Evolutionary conservation across 2,113 vertebrate species (phyloP).

Genomic region (Barnardius zonarius): DNA sequence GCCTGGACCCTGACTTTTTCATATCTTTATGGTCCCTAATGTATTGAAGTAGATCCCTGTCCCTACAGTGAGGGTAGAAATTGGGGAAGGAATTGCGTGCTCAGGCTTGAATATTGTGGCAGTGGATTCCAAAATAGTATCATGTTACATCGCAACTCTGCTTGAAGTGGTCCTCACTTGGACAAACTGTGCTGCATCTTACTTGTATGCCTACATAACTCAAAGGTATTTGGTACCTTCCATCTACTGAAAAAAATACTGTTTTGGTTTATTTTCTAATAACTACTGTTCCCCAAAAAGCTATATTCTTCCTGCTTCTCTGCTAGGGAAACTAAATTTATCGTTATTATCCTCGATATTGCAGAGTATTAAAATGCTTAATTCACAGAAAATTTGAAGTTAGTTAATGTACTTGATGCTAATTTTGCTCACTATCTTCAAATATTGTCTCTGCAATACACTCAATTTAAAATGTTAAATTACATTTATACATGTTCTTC

Average conservation of each 20-base stretch:
- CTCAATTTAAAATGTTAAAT: slow-evolving; percentile 17
- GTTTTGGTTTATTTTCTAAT: slow-evolving; percentile 32
- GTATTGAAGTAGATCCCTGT: neutral
- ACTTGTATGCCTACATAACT: accelerated
- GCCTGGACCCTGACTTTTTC: neutral
- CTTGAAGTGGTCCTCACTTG: neutral
- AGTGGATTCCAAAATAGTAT: neutral
- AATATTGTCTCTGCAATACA: neutral
- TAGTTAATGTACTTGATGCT: slow-evolving; percentile 11
- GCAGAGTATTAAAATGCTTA: slow-evolving; percentile 33
- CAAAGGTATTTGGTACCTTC: neutral
- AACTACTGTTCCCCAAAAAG: neutral
- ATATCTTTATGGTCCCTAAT: neutral
- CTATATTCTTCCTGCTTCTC: neutral
- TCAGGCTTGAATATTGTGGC: neutral
- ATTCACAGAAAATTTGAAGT: slow-evolving; percentile 35
- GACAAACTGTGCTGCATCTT: neutral
- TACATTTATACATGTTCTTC: neutral
- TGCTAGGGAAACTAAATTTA: neutral
- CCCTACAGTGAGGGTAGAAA: neutral
- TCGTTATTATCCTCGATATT: neutral
- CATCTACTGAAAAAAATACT: neutral
- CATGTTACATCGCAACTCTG: neutral
- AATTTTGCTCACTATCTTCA: slow-evolving; percentile 17
- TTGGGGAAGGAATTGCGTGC: neutral